These are phyloP conservation scores for Uloborus diversus DNA, from an alignment of 1,140 invertebrate genomes.

Conservation along the genomic window DNA sequence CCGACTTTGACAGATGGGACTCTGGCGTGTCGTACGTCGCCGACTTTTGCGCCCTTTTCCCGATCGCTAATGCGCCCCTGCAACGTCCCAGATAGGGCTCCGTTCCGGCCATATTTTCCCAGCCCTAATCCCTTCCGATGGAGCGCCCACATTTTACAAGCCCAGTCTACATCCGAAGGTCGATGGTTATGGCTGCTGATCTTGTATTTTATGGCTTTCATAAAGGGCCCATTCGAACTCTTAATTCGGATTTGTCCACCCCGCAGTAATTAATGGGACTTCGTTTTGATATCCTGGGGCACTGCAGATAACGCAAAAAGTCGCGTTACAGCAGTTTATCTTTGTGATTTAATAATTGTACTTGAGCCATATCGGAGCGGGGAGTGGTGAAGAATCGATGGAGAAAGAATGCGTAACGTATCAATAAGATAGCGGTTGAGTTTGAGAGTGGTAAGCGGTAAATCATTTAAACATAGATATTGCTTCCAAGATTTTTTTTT, in stretches of 20 bases:
- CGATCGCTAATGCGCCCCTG: constrained; percentile 16
- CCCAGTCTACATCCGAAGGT: background rate
- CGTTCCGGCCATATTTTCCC: constrained; percentile 18
- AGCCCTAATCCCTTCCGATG: background rate
- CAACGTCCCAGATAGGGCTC: constrained; percentile 6
- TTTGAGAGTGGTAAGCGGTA: too few relatives aligned
- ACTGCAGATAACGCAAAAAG: background rate
- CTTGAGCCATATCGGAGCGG: too few relatives aligned
- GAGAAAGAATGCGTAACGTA: too few relatives aligned
- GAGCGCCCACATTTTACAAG: constrained; percentile 4
- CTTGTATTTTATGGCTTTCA: constrained; percentile 17
- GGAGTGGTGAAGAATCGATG: too few relatives aligned
- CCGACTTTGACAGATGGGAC: constrained; percentile 16
- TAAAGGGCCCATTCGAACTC: background rate
- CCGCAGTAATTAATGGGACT: background rate
- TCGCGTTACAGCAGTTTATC: too few relatives aligned
- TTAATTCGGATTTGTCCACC: constrained; percentile 12
- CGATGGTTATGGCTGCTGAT: constrained; percentile 4
- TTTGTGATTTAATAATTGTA: too few relatives aligned
- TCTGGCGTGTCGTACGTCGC: constrained; percentile 8
- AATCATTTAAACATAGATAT: too few relatives aligned
- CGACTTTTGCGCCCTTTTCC: constrained; percentile 15
- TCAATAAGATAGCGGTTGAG: too few relatives aligned
- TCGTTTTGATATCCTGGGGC: background rate
- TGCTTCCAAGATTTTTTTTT: too few relatives aligned